phyloP scores from a whole-genome alignment of 2,113 vertebrate genomes.

The Rhynchomys soricoides region DNA sequence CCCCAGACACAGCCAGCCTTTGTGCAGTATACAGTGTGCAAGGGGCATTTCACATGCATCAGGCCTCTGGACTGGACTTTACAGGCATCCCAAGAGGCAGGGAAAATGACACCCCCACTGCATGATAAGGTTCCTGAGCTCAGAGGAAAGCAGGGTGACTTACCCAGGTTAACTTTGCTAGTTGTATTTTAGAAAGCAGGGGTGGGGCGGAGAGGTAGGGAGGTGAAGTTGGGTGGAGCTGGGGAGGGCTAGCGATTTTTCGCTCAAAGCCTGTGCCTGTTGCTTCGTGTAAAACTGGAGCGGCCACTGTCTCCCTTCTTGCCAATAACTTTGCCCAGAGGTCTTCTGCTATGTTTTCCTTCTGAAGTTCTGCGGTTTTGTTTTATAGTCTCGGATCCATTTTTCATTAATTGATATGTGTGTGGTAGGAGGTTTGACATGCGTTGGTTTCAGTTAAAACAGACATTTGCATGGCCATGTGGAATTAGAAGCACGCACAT shows the following conservation, averaged over 20 bases:
- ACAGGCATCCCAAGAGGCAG: neutral
- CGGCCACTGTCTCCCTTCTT: neutral
- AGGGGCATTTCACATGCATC: neutral
- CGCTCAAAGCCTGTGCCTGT: neutral
- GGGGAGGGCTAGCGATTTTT: neutral
- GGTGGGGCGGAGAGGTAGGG: too few species aligned
- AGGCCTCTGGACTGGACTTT: neutral
- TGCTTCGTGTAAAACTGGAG: neutral
- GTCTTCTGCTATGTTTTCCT: neutral
- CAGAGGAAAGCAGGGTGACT: slow-evolving; percentile 1
- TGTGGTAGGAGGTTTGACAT: neutral
- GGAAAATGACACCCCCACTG: neutral
- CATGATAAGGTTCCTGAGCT: neutral
- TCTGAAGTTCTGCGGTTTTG: neutral
- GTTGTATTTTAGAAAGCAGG: neutral
- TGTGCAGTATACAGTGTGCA: neutral
- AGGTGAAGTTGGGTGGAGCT: too few species aligned
- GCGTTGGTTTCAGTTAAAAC: neutral
- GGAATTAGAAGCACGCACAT: neutral
- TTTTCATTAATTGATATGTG: neutral
- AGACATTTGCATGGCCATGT: neutral
- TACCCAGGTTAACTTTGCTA: neutral
- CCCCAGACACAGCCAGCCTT: neutral
- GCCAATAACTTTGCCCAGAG: neutral
- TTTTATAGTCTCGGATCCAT: neutral